Percentiles rank a stretch among this genome's conserved stretches.
phyloP scores from a whole-genome alignment of 2,888 invertebrate species.

The Xestia rhomboidea region DNA sequence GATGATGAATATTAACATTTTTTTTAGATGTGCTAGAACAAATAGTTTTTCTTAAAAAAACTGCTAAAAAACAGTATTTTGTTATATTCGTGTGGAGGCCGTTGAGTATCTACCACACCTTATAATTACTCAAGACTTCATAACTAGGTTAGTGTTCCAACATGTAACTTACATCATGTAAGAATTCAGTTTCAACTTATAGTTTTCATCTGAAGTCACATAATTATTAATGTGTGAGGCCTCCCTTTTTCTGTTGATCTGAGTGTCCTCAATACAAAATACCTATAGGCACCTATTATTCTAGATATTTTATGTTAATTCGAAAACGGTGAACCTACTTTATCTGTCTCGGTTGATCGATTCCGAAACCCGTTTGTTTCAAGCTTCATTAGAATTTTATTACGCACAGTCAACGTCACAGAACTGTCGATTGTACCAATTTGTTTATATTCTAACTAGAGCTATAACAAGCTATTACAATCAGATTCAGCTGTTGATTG shows the following conservation, averaged over 20 bases:
- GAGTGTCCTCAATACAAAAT: constrained; percentile 32
- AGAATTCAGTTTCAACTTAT: neutral
- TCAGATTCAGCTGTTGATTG: constrained; percentile 28
- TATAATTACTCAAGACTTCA: too few relatives aligned
- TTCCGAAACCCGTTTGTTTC: constrained; percentile 52
- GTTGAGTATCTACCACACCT: neutral
- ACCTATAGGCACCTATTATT: neutral
- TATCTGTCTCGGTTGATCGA: constrained; percentile 28
- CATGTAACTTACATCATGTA: neutral
- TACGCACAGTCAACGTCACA: constrained; percentile 28
- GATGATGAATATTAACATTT: too few relatives aligned
- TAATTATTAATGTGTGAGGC: too few relatives aligned
- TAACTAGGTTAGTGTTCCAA: neutral
- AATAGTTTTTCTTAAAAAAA: too few relatives aligned
- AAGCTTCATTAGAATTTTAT: constrained; percentile 49
- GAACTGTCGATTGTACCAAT: constrained; percentile 26
- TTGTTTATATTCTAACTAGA: constrained; percentile 38
- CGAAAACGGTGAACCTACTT: constrained; percentile 34
- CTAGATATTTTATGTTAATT: constrained; percentile 36
- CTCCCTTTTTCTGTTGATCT: too few relatives aligned
- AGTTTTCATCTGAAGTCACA: neutral
- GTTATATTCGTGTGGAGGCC: neutral
- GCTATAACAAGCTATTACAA: constrained; percentile 10
- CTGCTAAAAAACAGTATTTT: too few relatives aligned
- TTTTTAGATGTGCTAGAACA: too few relatives aligned